phyloP scores from a whole-genome alignment of 64 coral and sea anemone genomes.

The Montipora sp. region DNA sequence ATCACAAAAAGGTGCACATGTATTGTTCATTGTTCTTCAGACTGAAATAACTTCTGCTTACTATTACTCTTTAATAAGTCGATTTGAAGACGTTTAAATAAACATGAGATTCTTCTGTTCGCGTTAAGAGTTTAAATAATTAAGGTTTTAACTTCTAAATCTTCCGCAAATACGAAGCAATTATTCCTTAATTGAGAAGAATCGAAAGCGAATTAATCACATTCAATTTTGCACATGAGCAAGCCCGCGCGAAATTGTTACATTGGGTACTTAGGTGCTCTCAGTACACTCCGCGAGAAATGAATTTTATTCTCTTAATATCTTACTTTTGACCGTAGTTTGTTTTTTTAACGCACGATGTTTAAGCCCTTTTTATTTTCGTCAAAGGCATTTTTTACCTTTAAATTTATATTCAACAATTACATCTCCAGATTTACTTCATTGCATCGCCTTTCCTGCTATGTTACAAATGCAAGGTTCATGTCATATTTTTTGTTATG shows the following conservation, averaged over 20 bases:
- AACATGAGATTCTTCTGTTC: background rate
- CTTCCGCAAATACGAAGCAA: background rate
- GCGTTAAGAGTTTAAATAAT: background rate
- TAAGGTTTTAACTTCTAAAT: background rate
- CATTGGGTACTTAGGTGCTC: background rate
- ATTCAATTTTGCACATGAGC: background rate
- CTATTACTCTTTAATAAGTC: too few species aligned
- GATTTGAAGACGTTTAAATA: background rate
- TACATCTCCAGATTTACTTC: background rate
- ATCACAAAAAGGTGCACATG: background rate
- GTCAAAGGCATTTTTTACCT: background rate
- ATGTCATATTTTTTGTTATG: background rate
- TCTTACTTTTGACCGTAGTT: background rate
- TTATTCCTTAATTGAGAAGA: background rate
- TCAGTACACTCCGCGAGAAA: background rate
- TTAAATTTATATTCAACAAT: background rate
- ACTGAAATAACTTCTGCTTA: too few species aligned
- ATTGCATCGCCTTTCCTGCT: background rate
- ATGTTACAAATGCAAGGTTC: background rate
- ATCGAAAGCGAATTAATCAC: background rate
- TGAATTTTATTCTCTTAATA: background rate
- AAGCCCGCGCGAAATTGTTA: background rate
- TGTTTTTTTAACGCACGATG: background rate
- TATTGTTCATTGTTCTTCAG: too few species aligned
- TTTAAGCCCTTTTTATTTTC: background rate